phyloP scores from a whole-genome alignment of 2,888 invertebrate species.

The Apoderus coryli region DNA sequence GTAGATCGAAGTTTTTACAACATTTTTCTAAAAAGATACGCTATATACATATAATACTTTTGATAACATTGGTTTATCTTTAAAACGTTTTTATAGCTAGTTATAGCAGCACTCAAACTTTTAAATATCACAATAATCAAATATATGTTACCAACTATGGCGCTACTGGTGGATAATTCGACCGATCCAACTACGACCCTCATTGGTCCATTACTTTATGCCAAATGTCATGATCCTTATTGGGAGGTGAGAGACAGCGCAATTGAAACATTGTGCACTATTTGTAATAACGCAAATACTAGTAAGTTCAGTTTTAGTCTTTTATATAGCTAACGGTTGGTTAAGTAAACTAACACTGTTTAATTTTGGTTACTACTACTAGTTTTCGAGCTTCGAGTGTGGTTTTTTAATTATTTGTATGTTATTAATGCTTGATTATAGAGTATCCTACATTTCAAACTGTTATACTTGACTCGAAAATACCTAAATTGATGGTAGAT shows the following conservation, averaged over 20 bases:
- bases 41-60: too few species aligned
- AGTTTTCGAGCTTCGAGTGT: too few species aligned
- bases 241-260: slow-evolving; percentile 74
- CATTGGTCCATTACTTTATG: slow-evolving; percentile 50
- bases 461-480: slow-evolving; percentile 47
- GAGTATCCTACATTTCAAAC: slow-evolving; percentile 52
- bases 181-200: slow-evolving; percentile 46
- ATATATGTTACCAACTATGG: slow-evolving; percentile 64
- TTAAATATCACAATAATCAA: slow-evolving; percentile 55
- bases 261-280: slow-evolving; percentile 54
- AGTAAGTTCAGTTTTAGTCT: slow-evolving; percentile 36
- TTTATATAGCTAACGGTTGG: slow-evolving; percentile 1
- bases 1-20: too few species aligned
- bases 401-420: slow-evolving; percentile 1
- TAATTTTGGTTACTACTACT: too few species aligned
- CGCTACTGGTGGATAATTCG: slow-evolving; percentile 51
- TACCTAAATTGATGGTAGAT: slow-evolving; percentile 48
- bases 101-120: slow-evolving; percentile 54
- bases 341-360: too few species aligned
- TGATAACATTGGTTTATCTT: slow-evolving; percentile 1
- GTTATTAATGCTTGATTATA: slow-evolving; percentile 9
- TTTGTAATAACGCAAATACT: slow-evolving; percentile 51
- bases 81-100: slow-evolving; percentile 38
- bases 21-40: too few species aligned
- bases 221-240: slow-evolving; percentile 52